Percentiles rank a stretch among this genome's conserved stretches.
Conservation (phyloP, 2,797 vertebrate genomes). For the Linurgus olivaceus region DNA sequence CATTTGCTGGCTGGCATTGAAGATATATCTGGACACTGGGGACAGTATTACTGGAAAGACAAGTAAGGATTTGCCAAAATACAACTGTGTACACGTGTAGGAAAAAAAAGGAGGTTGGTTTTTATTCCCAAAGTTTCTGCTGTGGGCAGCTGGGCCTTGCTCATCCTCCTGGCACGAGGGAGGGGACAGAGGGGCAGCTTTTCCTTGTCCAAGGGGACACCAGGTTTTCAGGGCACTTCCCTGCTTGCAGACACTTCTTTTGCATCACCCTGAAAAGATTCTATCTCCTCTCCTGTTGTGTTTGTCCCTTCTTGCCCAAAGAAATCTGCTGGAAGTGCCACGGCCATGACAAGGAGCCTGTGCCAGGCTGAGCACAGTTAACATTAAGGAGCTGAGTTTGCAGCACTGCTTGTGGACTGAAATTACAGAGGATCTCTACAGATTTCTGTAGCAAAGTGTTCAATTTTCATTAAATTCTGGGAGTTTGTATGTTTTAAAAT, state of each 20-base stretch:
- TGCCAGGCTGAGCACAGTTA: not conserved
- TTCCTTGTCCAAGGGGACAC: not conserved
- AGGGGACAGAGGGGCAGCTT: not conserved
- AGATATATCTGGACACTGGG: slow-evolving; percentile 86
- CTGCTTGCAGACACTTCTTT: not conserved
- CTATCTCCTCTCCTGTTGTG: not conserved
- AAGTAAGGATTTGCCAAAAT: slow-evolving; percentile 77
- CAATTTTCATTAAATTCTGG: not conserved
- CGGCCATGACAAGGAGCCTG: accelerated
- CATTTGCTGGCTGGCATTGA: slow-evolving; percentile 85
- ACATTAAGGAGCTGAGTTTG: not conserved
- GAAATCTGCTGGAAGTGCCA: not conserved
- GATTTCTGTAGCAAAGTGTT: not conserved
- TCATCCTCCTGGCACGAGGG: not conserved
- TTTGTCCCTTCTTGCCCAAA: not conserved
- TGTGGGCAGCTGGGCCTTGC: not conserved
- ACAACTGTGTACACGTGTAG: not conserved
- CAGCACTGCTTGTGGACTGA: not conserved
- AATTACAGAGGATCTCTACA: not conserved
- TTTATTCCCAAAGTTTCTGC: not conserved
- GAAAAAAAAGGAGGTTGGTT: not conserved
- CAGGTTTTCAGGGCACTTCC: not conserved
- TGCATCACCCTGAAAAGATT: not conserved
- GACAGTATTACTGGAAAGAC: slow-evolving; percentile 89
- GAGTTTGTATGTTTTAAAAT: not conserved